phyloP scores from a whole-genome alignment of 2,888 invertebrate genomes.

The Pycnomerus fuliginosus region DNA sequence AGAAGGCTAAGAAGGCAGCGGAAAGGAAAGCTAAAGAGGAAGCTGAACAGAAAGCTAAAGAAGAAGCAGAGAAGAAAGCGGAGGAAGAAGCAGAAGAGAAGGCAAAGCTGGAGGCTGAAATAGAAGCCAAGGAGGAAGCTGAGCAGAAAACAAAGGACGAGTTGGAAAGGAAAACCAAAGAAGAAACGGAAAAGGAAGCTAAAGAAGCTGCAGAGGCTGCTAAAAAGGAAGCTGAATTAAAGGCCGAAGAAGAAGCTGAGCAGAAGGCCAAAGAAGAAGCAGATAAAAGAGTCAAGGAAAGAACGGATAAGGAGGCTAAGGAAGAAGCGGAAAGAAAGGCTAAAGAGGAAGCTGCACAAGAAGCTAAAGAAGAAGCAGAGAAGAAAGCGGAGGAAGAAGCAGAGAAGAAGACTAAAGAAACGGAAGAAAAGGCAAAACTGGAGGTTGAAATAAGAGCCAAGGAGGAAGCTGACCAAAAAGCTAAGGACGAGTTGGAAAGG shows the following conservation, averaged over 20 bases:
- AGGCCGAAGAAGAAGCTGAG: slow-evolving; percentile 41
- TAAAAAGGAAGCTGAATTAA: too few species aligned
- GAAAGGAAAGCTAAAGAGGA: slow-evolving; percentile 27
- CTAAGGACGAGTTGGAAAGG: slow-evolving; percentile 22
- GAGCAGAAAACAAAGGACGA: slow-evolving; percentile 27
- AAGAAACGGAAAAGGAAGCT: slow-evolving; percentile 25
- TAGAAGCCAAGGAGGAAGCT: slow-evolving; percentile 21
- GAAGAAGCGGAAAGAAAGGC: slow-evolving; percentile 23
- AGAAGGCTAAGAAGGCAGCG: slow-evolving; percentile 30
- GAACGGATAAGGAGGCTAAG: too few species aligned
- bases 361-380: slow-evolving; percentile 25
- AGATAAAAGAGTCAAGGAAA: too few species aligned
- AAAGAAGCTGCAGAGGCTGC: too few species aligned
- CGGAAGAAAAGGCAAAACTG: slow-evolving; percentile 8
- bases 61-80: slow-evolving; percentile 24
- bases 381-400: slow-evolving; percentile 19
- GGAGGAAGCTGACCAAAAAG: slow-evolving; percentile 19
- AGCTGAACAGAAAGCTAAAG: slow-evolving; percentile 13
- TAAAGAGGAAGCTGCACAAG: slow-evolving; percentile 27
- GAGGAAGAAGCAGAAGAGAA: slow-evolving; percentile 22
- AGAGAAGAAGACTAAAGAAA: slow-evolving; percentile 23
- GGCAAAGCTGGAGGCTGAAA: slow-evolving; percentile 22
- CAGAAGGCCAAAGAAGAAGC: slow-evolving; percentile 21
- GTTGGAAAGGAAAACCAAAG: slow-evolving; percentile 27
- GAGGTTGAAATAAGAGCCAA: slow-evolving; percentile 23